Percentiles rank a stretch among this genome's conserved stretches.
Conservation (phyloP, 35 echinoderm and acorn worm genomes). For the Chiridota heheva region DNA sequence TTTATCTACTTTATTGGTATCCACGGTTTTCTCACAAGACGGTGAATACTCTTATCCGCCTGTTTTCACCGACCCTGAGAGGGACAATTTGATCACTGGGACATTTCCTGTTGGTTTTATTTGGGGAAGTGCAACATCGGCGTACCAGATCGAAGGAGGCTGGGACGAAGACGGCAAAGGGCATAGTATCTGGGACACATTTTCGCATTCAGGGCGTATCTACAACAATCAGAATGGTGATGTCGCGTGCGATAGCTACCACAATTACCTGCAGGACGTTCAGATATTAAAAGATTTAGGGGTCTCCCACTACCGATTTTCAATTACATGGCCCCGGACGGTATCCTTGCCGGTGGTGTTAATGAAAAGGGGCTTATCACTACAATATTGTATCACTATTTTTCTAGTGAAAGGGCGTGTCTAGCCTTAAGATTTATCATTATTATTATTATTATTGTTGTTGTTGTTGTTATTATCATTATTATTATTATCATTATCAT, state of each 20-base stretch:
- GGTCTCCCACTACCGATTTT: slow-evolving; percentile 85
- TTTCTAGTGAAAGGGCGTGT: background rate
- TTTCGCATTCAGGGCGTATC: slow-evolving; percentile 50
- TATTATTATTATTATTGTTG: slow-evolving; percentile 34
- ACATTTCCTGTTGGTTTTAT: slow-evolving; percentile 73
- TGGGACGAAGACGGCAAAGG: slow-evolving; percentile 67
- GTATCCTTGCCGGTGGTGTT: too few relatives aligned
- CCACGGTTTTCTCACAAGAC: too few relatives aligned
- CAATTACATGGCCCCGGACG: slow-evolving; percentile 89
- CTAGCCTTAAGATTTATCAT: background rate
- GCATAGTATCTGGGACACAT: slow-evolving; percentile 63
- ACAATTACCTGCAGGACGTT: slow-evolving; percentile 74
- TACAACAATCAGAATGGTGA: slow-evolving; percentile 61
- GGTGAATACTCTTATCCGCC: slow-evolving; percentile 70
- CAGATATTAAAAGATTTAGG: slow-evolving; percentile 61
- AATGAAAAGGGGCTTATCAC: too few relatives aligned
- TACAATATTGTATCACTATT: too few relatives aligned
- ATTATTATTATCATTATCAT: slow-evolving; percentile 32
- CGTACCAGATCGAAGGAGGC: slow-evolving; percentile 73
- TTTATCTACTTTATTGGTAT: too few relatives aligned
- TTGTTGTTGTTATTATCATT: slow-evolving; percentile 16
- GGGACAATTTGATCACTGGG: slow-evolving; percentile 70
- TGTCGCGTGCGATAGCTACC: slow-evolving; percentile 94
- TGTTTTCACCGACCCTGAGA: slow-evolving; percentile 76
- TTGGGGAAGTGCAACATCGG: slow-evolving; percentile 62